These are phyloP conservation scores for Hesperophylax magnus DNA, from an alignment of 1,140 invertebrate genomes.

Conservation along the genomic window DNA sequence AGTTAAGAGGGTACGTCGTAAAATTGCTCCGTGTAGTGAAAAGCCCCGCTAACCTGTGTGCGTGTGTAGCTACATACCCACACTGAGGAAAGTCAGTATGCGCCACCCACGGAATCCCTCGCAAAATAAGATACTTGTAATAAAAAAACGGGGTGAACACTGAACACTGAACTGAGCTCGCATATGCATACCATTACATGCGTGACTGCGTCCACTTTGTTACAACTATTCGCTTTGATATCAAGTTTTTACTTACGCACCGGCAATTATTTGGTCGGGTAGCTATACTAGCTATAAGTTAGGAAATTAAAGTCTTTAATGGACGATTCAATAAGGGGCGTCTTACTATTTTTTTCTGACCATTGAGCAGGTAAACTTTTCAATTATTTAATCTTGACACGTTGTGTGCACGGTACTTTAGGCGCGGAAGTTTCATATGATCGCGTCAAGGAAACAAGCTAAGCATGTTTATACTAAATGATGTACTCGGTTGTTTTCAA, in stretches of 20 bases:
- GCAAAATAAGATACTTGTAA: slow-evolving; percentile 40
- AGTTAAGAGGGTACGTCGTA: slow-evolving; percentile 37
- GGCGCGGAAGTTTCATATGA: no score
- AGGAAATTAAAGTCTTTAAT: no score
- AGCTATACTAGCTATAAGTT: no score
- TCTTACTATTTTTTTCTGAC: no score
- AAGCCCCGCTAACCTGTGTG: neutral
- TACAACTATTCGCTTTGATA: slow-evolving; percentile 48
- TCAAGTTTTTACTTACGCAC: neutral
- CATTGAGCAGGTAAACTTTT: no score
- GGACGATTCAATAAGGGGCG: no score
- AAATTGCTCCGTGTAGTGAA: slow-evolving; percentile 21
- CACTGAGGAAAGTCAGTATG: no score
- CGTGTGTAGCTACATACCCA: neutral
- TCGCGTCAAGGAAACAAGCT: no score
- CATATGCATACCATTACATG: slow-evolving; percentile 48
- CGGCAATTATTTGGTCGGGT: neutral
- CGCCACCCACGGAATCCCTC: slow-evolving; percentile 3
- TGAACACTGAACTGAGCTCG: neutral
- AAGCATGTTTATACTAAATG: no score
- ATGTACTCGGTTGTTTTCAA: no score
- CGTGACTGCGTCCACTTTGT: slow-evolving; percentile 46
- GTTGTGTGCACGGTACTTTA: no score
- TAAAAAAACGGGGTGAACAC: slow-evolving; percentile 42
- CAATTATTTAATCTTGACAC: no score